Base-by-base conservation (phyloP, 2,888 invertebrate genomes). In the Callimorpha dominula region DNA sequence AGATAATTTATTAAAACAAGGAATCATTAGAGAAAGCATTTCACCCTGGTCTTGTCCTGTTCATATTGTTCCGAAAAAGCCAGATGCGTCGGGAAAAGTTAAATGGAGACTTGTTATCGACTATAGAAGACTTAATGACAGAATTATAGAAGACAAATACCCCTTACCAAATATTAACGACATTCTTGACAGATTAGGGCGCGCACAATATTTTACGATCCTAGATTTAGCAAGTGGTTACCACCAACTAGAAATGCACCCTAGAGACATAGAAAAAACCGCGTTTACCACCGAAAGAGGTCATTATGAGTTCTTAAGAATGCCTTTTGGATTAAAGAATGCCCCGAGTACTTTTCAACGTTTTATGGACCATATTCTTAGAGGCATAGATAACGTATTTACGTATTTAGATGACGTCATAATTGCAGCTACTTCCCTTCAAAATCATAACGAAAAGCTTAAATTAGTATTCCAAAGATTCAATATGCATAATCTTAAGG, bases 281-380 rank as follows among this genome's bases (percentile, higher is more conserved):
- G 88, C 86, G 8, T 88, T 90, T 49, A 74, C 77, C 0, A 87
- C 80, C 7, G 85, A 86, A 0, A 6, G 43, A 46, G 43, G 43
- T 46, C 43, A 46, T 46, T 88, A 84, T 50, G 88, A 89, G 73
- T 89, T 85, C 31, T 60, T 83, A 0, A 76, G 88, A 73, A 89
- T 88, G 86, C 88, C 87, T 0, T 87, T 88, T 71, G 88, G 86
- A 1, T 42, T 88, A 5, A 87, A 76, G 80, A 87, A 83, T 31
- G 83, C 87, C 8, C 88, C 88, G 0, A 81, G 82, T 42, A 87
- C 86, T 0, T 90, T 89, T 68, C 89, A 90, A 66, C 70, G 88
- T 75, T 17, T 87, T 42, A 86, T 91, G 86, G 87, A 90, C 70
- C 67, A 73, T 5, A 75, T 90, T 11, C 72, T 91, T 20, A 70